These are phyloP conservation scores for Gallinago nigripennis DNA, from an alignment of 2,797 vertebrate genomes.

Conservation along the genomic window DNA sequence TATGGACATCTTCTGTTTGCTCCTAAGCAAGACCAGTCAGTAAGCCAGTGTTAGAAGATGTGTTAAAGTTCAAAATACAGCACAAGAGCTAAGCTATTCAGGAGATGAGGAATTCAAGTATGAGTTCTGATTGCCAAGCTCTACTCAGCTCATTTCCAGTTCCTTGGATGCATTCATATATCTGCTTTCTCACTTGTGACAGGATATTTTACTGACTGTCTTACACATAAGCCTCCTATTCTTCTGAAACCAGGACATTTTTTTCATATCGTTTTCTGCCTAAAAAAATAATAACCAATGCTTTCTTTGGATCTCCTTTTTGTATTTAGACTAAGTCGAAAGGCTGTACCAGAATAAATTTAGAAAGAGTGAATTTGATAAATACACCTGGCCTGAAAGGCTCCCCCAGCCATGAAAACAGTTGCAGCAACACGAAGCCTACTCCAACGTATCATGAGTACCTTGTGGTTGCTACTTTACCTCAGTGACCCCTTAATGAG, in stretches of 20 bases:
- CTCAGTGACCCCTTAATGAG: background rate
- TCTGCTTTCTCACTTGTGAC: constrained; percentile 1
- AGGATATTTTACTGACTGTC: constrained; percentile 31
- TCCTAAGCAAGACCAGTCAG: background rate
- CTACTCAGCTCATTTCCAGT: background rate
- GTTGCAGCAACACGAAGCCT: background rate
- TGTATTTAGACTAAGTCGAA: background rate
- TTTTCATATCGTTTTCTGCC: background rate
- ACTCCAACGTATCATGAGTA: background rate
- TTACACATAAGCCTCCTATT: background rate
- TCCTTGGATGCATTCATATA: background rate
- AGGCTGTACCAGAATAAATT: constrained; percentile 31
- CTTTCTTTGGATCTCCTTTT: constrained; percentile 39
- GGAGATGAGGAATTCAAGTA: background rate
- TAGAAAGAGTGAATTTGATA: constrained; percentile 34
- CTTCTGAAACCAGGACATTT: constrained; percentile 11
- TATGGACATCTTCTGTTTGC: background rate
- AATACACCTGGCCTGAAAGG: constrained; percentile 11
- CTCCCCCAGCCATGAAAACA: background rate
- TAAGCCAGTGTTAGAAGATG: background rate
- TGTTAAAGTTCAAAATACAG: background rate
- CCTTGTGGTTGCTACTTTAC: background rate
- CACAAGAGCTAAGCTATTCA: background rate
- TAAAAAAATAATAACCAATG: background rate
- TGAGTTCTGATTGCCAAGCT: background rate